Base-by-base conservation (phyloP, 2,888 invertebrate genomes). In the Eubasilissa splendida region DNA sequence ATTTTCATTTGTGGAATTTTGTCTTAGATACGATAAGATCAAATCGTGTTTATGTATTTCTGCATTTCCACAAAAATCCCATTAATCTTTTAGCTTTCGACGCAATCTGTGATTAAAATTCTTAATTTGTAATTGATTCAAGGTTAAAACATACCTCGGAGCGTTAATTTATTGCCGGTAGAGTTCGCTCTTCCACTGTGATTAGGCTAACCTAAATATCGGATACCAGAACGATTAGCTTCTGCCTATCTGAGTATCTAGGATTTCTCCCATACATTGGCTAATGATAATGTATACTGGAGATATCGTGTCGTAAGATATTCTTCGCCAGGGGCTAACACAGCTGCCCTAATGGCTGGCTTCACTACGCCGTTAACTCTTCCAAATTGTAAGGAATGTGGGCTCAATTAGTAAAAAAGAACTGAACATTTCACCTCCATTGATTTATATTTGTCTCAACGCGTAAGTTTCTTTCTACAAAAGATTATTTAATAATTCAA, bases 221-320 rank as follows among this genome's bases (percentile, higher is more conserved):
- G 73, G 60, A 81, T 78, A 73, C 70, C 68, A 76, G 65, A 81
- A 81, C 83, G 81, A 83, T 83, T 83, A 83, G 81, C 81, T 83
- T 60, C 81, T 78, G 79, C 79, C 81, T 83, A 81, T 81, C 80
- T 81, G 59, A 83, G 80, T 77, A 81, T 83, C 83, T 83, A 75
- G 79, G 81, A 81, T 81, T 77, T 81, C 81, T 81, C 60, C 70
- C 68, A 78, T 77, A 54, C 76, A 65, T 77, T 71, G 83, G 76
- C 81, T 83, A 83, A 83, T 83, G 83, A 83, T 83, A 81, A 80
- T 82, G 82, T 80, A 75, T 76, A 77, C 79, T 77, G 59, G 71
- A 83, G 79, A 79, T 82, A 73, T 82, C 80, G 82, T 80, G 82
- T 71, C 77, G 68, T 80, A 76, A 74, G 79, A 82, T 80, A 77